These are phyloP conservation scores for Protobothrops flavoviridis DNA, from an alignment of 2,113 vertebrate species.

Conservation along the genomic window DNA sequence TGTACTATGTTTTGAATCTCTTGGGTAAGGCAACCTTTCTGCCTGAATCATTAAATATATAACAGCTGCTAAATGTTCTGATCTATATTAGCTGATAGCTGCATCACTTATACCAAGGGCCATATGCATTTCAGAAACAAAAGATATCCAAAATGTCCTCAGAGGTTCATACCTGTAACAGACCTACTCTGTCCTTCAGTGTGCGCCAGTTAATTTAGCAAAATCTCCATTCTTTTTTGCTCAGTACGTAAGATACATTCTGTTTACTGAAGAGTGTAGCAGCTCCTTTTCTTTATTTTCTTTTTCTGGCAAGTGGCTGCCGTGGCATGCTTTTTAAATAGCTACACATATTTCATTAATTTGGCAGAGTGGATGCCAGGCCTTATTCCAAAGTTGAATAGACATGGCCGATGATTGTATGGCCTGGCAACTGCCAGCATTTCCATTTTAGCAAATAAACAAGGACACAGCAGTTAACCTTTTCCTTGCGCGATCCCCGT, in stretches of 20 bases:
- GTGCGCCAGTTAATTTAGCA: neutral
- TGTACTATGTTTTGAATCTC: conserved; percentile 51
- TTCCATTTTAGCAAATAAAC: neutral
- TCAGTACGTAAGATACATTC: neutral
- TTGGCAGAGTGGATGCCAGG: neutral
- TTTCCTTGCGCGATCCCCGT: neutral
- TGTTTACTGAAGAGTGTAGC: neutral
- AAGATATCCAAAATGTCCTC: neutral
- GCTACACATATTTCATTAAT: neutral
- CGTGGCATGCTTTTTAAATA: neutral
- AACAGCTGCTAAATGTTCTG: conserved; percentile 25
- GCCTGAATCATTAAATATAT: conserved; percentile 48
- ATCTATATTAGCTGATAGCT: neutral
- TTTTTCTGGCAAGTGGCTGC: neutral
- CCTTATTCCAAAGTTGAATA: neutral
- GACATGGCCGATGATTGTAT: neutral
- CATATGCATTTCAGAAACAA: neutral
- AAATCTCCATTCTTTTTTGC: neutral
- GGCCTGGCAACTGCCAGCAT: neutral
- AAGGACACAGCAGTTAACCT: too few relatives aligned
- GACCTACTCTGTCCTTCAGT: neutral
- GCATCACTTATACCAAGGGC: conserved; percentile 10
- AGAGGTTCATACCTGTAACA: neutral
- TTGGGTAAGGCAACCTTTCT: conserved; percentile 29
- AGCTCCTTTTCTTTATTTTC: neutral